Conservation (phyloP, 2,113 vertebrate genomes). For the Lophura nycthemera region DNA sequence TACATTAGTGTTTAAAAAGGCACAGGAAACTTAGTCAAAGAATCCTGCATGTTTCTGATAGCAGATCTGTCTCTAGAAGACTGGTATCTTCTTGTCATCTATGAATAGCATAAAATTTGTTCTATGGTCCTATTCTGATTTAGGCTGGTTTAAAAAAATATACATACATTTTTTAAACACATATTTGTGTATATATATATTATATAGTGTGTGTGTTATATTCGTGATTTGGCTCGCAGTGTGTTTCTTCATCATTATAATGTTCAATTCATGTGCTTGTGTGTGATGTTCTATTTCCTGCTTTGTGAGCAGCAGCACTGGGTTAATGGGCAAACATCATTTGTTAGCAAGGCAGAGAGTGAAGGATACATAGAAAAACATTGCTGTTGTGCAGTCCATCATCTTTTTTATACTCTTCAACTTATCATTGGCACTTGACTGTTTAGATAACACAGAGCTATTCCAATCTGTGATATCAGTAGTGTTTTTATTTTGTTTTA, state of each 20-base stretch:
- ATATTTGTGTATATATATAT: background rate
- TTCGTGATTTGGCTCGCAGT: background rate
- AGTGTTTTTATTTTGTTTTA: background rate
- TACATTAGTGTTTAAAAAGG: background rate
- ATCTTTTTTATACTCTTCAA: background rate
- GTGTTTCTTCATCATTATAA: background rate
- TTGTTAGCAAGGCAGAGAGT: background rate
- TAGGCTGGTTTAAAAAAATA: background rate
- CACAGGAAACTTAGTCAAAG: no score
- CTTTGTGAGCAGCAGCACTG: background rate
- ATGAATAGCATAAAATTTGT: background rate
- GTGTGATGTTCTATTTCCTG: background rate
- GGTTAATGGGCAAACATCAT: accelerated
- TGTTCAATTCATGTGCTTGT: background rate
- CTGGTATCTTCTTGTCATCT: background rate
- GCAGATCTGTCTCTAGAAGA: background rate
- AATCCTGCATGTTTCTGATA: background rate
- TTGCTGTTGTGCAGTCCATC: accelerated
- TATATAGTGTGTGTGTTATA: background rate
- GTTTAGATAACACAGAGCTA: background rate
- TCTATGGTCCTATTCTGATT: background rate
- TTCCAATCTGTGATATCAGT: background rate
- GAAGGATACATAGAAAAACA: background rate
- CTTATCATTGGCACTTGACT: background rate
- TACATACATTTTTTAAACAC: background rate